Base-by-base conservation (phyloP, 2,113 vertebrate genomes). In the Amphiprion ocellaris region DNA sequence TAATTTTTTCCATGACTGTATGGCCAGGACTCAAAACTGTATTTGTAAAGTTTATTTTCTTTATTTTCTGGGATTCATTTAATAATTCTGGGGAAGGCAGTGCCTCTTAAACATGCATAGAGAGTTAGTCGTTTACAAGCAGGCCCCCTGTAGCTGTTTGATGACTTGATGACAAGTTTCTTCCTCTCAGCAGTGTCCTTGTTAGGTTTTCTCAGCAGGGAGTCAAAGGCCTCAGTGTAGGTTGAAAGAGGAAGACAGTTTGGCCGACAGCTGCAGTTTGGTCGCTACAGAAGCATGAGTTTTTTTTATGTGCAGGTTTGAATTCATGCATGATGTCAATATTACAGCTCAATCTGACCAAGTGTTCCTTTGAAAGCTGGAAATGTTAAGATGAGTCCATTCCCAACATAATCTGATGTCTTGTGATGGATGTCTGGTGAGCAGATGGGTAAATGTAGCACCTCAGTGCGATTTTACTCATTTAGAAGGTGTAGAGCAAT, bases 221-320 rank as follows among this genome's bases (percentile, higher is more conserved):
- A 80, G 78, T 72, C 68, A 0, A 53, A 60, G 26, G 63, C 76
- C 79, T 70, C 54, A 78, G 69, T 85, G 76, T 83, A 79, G 72
- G 70, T 79, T 79, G 75, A 66, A 88, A 80, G 73, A 84, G 81
- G 87, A 83, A 49, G n/a, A 65, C 92, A 95, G 90, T 93, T 93
- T 94, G 93, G 87, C 77, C 69, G 16, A 50, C 17, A 59, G 90
- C 87, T 84, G 53, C 93, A 94, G 83, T 95, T 94, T 94, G 92
- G 85, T 86, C 87, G 24, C 44, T 58, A 71, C 11, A 37, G 78
- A 89, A 89, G 92, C 81, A 84, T 10, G 5, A 30, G 7, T 65
- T 47, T 81, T 75, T 84, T 44, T 23, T 58, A 26, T 7, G 15
- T 44, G 41, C 10, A 62, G 4, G 21, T 63, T 71, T 65, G 17